A percentile compares a stretch with the other conserved stretches of the same genome.
These are phyloP conservation scores for Neuroscelio doddi DNA, from an alignment of 2,888 invertebrate genomes.

Conservation along the genomic window DNA sequence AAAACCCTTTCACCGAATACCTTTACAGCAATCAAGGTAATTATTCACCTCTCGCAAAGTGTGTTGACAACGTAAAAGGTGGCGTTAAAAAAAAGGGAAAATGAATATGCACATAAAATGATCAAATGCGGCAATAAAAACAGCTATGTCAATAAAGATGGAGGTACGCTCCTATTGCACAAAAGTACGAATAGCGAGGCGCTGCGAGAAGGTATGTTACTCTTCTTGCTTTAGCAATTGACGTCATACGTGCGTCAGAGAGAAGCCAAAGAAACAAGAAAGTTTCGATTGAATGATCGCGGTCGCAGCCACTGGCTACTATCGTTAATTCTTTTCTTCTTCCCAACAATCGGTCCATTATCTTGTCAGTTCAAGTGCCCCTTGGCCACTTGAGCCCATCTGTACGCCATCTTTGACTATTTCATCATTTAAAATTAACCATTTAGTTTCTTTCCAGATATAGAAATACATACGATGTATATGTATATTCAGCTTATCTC, in stretches of 20 bases:
- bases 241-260: slow-evolving; percentile 71
- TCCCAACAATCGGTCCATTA: slow-evolving; percentile 64
- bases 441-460: slow-evolving; percentile 37
- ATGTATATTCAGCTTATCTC: slow-evolving; percentile 10
- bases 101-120: not conserved
- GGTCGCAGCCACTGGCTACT: slow-evolving; percentile 39
- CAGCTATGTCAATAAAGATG: slow-evolving; percentile 16
- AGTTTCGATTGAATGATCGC: slow-evolving; percentile 69
- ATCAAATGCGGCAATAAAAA: slow-evolving; percentile 19
- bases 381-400: slow-evolving; percentile 64
- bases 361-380: slow-evolving; percentile 65
- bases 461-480: slow-evolving; percentile 31
- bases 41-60: too few relatives aligned
- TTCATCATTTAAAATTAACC: slow-evolving; percentile 34
- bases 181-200: slow-evolving; percentile 47
- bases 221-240: slow-evolving; percentile 67
- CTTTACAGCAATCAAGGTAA: too few relatives aligned
- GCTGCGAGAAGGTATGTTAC: slow-evolving; percentile 57
- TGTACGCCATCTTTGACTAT: slow-evolving; percentile 40
- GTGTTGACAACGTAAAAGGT: too few relatives aligned
- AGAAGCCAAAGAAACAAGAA: slow-evolving; percentile 68
- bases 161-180: slow-evolving; percentile 33
- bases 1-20: too few relatives aligned
- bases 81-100: slow-evolving; percentile 8
- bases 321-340: slow-evolving; percentile 60